These are phyloP conservation scores for Paratilapia polleni DNA, from an alignment of 2,113 vertebrate genomes.

Conservation along the genomic window DNA sequence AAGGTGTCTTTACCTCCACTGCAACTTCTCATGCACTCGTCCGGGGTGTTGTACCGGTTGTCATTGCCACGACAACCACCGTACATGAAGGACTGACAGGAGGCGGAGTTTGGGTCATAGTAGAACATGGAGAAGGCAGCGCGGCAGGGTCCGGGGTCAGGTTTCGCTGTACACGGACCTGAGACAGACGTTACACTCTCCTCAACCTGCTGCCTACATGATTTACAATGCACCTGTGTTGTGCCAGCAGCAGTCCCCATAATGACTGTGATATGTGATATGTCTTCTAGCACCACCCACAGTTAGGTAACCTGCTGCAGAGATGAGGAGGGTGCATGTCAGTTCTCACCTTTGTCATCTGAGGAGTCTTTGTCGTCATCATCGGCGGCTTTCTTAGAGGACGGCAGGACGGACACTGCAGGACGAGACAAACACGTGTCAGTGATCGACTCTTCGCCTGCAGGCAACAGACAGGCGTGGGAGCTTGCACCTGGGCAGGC, in stretches of 20 bases:
- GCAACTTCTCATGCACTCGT: slow-evolving; percentile 72
- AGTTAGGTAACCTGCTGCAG: neutral
- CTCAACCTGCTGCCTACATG: neutral
- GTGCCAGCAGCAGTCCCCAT: neutral
- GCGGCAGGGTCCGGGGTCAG: slow-evolving; percentile 62
- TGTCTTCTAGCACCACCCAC: neutral
- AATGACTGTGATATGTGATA: neutral
- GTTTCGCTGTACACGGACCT: slow-evolving; percentile 39
- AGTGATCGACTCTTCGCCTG: neutral
- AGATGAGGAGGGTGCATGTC: neutral
- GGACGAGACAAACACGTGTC: neutral
- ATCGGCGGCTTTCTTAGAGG: neutral
- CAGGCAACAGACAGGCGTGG: too few species aligned
- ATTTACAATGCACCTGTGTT: neutral
- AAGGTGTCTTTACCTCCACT: slow-evolving; percentile 16
- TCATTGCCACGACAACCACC: slow-evolving; percentile 77
- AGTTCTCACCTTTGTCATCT: slow-evolving; percentile 9
- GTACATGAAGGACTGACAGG: slow-evolving; percentile 68
- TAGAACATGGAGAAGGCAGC: slow-evolving; percentile 65
- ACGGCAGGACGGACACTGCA: slow-evolving; percentile 5
- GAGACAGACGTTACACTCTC: neutral
- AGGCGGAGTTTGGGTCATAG: slow-evolving; percentile 26
- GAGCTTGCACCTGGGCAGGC: too few species aligned
- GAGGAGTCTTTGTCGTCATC: fast-evolving
- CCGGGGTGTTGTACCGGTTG: slow-evolving; percentile 66